Percentiles rank a stretch among this genome's conserved stretches.
Conservation (phyloP, 2,888 invertebrate species). For the Allacma fusca region DNA sequence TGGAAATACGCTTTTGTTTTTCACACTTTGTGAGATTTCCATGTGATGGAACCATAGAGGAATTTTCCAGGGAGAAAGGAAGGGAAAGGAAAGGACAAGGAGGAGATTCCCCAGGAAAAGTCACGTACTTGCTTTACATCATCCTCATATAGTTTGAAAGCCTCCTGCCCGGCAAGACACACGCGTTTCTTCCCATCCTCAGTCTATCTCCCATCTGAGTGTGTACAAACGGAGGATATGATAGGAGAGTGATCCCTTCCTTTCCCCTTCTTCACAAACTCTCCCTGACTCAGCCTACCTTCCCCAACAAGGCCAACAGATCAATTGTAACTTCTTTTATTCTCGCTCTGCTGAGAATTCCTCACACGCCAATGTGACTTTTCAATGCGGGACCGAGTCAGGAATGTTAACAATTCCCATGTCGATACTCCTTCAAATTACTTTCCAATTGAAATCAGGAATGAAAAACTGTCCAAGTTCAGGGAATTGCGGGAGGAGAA, state of each 20-base stretch:
- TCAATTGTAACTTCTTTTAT: neutral
- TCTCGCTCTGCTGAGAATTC: neutral
- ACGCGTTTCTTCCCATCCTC: neutral
- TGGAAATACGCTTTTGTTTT: neutral
- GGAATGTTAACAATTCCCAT: neutral
- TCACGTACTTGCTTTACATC: slow-evolving; percentile 35
- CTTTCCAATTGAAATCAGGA: slow-evolving; percentile 3
- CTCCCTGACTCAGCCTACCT: neutral
- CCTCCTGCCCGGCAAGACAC: neutral
- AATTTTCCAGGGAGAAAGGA: neutral
- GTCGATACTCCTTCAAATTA: neutral
- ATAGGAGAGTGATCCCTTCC: neutral
- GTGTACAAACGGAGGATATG: slow-evolving; percentile 13
- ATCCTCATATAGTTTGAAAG: neutral
- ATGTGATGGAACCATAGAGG: neutral
- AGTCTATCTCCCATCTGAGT: neutral
- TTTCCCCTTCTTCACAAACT: neutral
- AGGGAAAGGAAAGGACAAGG: neutral
- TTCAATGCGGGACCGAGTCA: neutral
- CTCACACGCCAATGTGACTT: slow-evolving; percentile 2
- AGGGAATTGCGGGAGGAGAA: neutral
- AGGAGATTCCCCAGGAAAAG: slow-evolving; percentile 16
- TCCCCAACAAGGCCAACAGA: neutral
- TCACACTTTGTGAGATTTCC: neutral
- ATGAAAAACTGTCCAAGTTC: neutral